These are phyloP conservation scores for Myotis findleyi DNA, from an alignment of 2,797 vertebrate genomes.

Conservation along the genomic window DNA sequence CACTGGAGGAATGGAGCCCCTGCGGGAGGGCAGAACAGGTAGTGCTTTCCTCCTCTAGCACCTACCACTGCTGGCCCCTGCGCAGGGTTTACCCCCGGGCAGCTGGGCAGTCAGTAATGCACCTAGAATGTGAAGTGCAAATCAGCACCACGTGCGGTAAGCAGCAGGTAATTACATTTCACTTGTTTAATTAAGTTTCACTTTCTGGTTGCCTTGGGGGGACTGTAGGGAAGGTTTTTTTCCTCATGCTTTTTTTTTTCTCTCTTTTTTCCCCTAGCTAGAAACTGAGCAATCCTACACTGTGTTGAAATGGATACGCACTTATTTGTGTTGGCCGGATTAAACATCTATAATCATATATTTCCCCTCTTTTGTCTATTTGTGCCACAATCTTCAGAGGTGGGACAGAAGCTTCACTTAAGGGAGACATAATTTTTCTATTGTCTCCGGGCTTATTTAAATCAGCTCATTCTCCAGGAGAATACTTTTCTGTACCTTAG, in stretches of 20 bases:
- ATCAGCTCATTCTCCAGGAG: background rate
- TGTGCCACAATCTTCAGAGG: slow-evolving; percentile 68
- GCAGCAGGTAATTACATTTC: slow-evolving; percentile 58
- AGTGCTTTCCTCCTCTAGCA: background rate
- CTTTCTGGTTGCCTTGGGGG: slow-evolving; percentile 55
- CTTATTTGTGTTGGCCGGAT: slow-evolving; percentile 79
- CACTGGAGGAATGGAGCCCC: background rate
- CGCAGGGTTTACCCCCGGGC: background rate
- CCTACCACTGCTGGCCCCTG: background rate
- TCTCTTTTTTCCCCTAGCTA: background rate
- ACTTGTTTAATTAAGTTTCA: slow-evolving; percentile 72
- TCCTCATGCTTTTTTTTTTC: slow-evolving; percentile 17
- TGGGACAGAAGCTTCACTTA: slow-evolving; percentile 39
- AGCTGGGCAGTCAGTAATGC: background rate
- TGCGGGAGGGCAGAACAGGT: background rate
- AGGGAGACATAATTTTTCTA: slow-evolving; percentile 66
- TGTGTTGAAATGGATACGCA: slow-evolving; percentile 34
- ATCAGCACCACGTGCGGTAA: background rate
- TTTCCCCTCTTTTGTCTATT: slow-evolving; percentile 80
- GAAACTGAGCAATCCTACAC: slow-evolving; percentile 66
- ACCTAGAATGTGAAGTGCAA: background rate
- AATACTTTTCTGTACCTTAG: background rate
- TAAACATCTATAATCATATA: slow-evolving; percentile 61
- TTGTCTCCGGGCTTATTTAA: slow-evolving; percentile 73
- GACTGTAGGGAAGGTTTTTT: slow-evolving; percentile 42